Conservation (phyloP, 2,888 invertebrate species). For the Dendrolimus houi region DNA sequence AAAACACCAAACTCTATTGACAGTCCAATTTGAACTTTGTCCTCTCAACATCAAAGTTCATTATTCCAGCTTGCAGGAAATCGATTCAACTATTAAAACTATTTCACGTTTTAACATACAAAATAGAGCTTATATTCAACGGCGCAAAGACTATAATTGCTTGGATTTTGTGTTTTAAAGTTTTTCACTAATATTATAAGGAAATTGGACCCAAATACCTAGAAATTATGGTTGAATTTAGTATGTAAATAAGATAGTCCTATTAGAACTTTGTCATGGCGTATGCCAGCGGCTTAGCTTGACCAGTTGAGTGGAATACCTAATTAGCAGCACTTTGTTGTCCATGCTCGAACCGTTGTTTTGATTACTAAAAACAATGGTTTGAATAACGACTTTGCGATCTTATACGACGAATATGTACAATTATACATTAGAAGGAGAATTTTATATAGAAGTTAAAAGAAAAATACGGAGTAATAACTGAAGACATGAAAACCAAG, state of each 20-base stretch:
- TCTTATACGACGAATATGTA: not conserved
- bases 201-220: not conserved
- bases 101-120: not conserved
- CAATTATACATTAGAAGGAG: too few species aligned
- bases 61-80: not conserved
- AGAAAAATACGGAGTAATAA: not conserved
- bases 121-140: not conserved
- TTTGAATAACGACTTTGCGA: not conserved
- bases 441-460: not conserved
- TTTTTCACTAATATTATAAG: not conserved
- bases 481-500: too few species aligned
- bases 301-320: not conserved
- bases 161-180: not conserved
- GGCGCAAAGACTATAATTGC: not conserved
- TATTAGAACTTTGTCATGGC: not conserved
- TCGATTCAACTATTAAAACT: not conserved
- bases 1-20: not conserved
- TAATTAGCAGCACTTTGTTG: not conserved
- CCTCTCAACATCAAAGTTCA: not conserved
- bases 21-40: not conserved
- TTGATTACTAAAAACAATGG: not conserved
- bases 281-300: not conserved
- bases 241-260: not conserved
- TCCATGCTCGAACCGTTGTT: not conserved
- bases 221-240: not conserved